Conservation (phyloP, 2,888 invertebrate species). For the Meteorus colon region DNA sequence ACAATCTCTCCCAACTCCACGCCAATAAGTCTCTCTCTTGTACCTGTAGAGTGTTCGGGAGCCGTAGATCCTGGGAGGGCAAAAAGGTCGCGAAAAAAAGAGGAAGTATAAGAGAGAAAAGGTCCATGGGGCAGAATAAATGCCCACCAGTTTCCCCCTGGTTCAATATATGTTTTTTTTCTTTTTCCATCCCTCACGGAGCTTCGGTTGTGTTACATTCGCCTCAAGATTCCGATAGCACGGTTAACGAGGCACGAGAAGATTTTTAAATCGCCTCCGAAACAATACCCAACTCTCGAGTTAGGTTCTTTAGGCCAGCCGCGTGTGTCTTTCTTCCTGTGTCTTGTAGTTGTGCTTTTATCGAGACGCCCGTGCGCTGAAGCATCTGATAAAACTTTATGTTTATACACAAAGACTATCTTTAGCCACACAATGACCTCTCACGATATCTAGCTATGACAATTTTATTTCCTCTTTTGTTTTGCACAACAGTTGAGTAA, state of each 20-base stretch:
- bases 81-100: slow-evolving; percentile 38
- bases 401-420: background rate
- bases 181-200: slow-evolving; percentile 40
- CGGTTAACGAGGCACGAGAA: slow-evolving; percentile 73
- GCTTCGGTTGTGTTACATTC: slow-evolving; percentile 50
- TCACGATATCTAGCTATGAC: background rate
- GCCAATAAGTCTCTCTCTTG: slow-evolving; percentile 48
- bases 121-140: slow-evolving; percentile 51
- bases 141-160: slow-evolving; percentile 39
- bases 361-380: background rate
- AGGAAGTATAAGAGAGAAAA: slow-evolving; percentile 33
- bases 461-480: background rate
- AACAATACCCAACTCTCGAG: slow-evolving; percentile 64
- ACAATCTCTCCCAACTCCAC: slow-evolving; percentile 29
- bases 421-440: background rate
- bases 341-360: background rate
- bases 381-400: slow-evolving; percentile 23
- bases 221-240: slow-evolving; percentile 65
- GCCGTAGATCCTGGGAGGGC: slow-evolving; percentile 38
- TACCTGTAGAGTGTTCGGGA: slow-evolving; percentile 38
- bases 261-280: slow-evolving; percentile 70
- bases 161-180: background rate
- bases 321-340: slow-evolving; percentile 37
- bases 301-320: slow-evolving; percentile 41
- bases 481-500: no score